Evolutionary conservation across 2,888 invertebrate species (phyloP).

Genomic region (Conops quadrifasciatus): DNA sequence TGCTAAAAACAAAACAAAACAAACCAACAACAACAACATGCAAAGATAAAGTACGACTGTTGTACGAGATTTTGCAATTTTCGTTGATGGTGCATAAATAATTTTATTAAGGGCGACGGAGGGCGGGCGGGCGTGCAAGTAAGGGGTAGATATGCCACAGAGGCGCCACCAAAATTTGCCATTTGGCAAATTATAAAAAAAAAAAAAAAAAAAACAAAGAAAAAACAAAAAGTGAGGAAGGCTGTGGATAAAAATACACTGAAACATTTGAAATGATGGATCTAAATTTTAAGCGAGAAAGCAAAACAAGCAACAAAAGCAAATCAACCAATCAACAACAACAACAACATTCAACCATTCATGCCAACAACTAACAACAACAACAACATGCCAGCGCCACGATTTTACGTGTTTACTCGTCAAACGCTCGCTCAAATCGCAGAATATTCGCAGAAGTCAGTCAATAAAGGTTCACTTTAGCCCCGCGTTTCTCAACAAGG

Average conservation of each 20-base stretch:
- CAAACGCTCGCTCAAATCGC: background rate
- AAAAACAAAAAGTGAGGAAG: conserved; percentile 10
- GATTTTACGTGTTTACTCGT: too few species aligned
- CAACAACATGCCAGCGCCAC: background rate
- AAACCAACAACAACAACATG: background rate
- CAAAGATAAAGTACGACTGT: background rate
- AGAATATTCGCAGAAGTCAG: conserved; percentile 4
- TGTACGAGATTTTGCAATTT: conserved; percentile 20
- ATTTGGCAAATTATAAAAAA: conserved; percentile 19
- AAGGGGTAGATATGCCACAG: background rate
- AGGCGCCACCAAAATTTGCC: conserved; percentile 20
- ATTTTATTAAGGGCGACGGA: background rate
- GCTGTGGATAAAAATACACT: background rate
- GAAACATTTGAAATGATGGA: conserved; percentile 9
- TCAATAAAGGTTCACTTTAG: background rate
- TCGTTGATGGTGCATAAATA: conserved; percentile 24
- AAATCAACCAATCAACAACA: conserved; percentile 1
- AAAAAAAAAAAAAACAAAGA: conserved; percentile 7
- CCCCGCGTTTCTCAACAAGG: conserved; percentile 18
- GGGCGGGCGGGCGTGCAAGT: background rate
- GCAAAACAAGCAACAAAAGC: background rate
- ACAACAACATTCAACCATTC: conserved; percentile 3
- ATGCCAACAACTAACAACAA: background rate
- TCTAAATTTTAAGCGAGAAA: conserved; percentile 12
- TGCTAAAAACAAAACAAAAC: background rate